phyloP scores from a whole-genome alignment of 2,113 vertebrate species.

The Corynorhinus townsendii region DNA sequence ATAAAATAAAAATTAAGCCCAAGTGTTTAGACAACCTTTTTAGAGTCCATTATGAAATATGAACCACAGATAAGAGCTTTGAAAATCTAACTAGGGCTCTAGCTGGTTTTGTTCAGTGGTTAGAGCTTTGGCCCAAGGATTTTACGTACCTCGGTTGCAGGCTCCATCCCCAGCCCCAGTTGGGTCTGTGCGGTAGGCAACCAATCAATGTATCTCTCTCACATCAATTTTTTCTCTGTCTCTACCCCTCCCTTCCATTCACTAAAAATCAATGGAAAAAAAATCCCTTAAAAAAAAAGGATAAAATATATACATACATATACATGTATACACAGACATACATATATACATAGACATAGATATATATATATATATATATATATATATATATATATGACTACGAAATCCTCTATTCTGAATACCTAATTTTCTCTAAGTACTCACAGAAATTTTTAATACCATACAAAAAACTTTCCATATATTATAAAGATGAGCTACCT shows the following conservation, averaged over 20 bases:
- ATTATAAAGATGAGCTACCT: background rate
- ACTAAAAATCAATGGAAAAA: no score
- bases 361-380: no score
- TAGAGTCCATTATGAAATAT: background rate
- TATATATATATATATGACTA: no score
- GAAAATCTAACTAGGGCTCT: background rate
- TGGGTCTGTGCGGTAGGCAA: background rate
- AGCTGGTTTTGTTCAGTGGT: background rate
- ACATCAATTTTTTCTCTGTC: background rate
- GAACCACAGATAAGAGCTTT: background rate
- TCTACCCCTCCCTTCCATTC: background rate
- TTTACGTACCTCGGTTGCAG: no score
- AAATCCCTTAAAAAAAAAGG: no score
- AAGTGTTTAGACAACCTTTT: background rate
- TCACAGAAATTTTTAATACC: background rate
- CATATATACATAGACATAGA: no score
- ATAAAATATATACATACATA: no score
- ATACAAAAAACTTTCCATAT: background rate
- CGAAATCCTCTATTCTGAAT: background rate
- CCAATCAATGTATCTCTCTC: background rate
- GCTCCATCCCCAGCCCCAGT: no score
- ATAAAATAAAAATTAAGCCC: constrained; percentile 12
- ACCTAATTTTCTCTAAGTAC: background rate
- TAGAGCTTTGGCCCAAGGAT: background rate
- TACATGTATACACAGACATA: no score